These are phyloP conservation scores for Bombus sibiricus DNA, from an alignment of 1,140 invertebrate genomes.

Conservation along the genomic window DNA sequence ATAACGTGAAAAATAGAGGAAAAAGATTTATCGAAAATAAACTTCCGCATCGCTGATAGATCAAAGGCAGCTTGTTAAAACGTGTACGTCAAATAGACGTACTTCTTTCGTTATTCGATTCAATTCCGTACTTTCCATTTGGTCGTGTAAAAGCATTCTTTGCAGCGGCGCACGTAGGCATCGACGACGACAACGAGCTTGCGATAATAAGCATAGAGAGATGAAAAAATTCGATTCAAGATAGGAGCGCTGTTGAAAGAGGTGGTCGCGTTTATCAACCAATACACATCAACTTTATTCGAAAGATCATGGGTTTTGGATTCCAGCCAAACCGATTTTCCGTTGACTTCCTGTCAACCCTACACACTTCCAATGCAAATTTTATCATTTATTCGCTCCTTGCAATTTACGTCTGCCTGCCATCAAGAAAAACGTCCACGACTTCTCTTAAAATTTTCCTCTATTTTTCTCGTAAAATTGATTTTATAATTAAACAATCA, in stretches of 20 bases:
- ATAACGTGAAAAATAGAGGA: not conserved
- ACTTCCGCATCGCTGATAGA: not conserved
- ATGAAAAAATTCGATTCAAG: conserved; percentile 16
- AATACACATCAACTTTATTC: conserved; percentile 16
- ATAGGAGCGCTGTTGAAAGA: not conserved
- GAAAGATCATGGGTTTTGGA: conserved; percentile 34
- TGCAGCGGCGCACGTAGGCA: not conserved
- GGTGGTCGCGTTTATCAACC: conserved; percentile 41
- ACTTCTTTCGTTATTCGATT: not conserved
- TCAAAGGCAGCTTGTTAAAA: conserved; percentile 1
- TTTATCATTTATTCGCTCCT: not conserved
- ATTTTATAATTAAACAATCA: not conserved
- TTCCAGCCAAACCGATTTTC: conserved; percentile 24
- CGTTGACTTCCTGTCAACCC: conserved; percentile 21
- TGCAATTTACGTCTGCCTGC: not conserved
- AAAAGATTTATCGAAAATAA: not conserved
- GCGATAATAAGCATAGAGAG: conserved; percentile 1
- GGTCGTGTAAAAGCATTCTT: no score
- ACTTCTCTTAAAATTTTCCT: not conserved
- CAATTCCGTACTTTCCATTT: not conserved
- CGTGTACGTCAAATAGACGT: no score
- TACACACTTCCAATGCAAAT: conserved; percentile 55
- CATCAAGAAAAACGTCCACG: not conserved
- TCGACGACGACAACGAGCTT: not conserved
- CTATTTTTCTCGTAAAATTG: not conserved